phyloP scores from a whole-genome alignment of 2,113 vertebrate species.

The Erythrocercus mccallii region DNA sequence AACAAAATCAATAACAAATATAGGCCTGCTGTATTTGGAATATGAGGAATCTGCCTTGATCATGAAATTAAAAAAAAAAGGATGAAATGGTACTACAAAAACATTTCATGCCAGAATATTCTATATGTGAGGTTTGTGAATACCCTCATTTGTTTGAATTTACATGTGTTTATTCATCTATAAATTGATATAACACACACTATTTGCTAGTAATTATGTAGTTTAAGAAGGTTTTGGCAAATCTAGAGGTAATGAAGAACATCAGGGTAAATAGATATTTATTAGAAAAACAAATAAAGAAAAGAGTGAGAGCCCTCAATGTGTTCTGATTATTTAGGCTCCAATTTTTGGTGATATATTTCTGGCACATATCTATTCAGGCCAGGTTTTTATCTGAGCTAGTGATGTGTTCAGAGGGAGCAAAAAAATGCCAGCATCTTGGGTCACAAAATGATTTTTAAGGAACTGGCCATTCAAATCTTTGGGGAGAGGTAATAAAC shows the following conservation, averaged over 20 bases:
- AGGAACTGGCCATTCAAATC: background rate
- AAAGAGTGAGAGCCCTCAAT: background rate
- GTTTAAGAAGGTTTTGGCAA: background rate
- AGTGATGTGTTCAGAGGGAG: background rate
- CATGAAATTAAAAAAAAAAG: background rate
- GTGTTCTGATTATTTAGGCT: background rate
- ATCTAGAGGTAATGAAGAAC: background rate
- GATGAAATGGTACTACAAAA: background rate
- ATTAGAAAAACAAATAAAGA: background rate
- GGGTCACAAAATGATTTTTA: background rate
- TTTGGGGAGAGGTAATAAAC: background rate
- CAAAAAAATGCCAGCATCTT: background rate
- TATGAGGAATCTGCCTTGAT: background rate
- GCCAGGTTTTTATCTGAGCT: background rate
- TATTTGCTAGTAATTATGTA: background rate
- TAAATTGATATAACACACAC: background rate
- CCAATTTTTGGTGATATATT: background rate
- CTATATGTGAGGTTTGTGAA: background rate
- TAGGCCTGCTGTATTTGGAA: background rate
- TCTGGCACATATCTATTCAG: background rate
- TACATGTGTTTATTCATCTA: background rate
- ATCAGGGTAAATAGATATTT: background rate
- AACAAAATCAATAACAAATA: conserved; percentile 42
- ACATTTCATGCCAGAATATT: background rate
- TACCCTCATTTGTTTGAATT: background rate